Percentiles rank a stretch among this genome's conserved stretches.
These are phyloP conservation scores for Pyrgus malvae DNA, from an alignment of 2,888 invertebrate genomes.

Conservation along the genomic window DNA sequence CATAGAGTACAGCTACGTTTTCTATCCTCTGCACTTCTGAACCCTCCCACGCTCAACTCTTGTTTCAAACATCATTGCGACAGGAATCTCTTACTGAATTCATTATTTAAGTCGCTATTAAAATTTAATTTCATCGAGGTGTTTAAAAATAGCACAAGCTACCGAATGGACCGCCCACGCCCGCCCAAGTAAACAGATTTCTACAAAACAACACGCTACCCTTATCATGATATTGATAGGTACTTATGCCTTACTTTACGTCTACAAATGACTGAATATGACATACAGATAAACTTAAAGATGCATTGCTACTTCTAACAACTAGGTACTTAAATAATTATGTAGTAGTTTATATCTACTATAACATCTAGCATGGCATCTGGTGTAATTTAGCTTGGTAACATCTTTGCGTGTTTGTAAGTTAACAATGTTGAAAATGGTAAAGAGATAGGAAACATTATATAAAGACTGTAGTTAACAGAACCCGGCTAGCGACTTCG, in stretches of 20 bases:
- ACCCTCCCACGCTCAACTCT: not conserved
- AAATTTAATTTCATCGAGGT: not conserved
- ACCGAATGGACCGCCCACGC: not conserved
- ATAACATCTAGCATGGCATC: no score
- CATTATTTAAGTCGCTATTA: not conserved
- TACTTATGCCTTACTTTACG: not conserved
- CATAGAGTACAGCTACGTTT: no score
- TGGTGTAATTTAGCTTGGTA: no score
- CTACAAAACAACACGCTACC: not conserved
- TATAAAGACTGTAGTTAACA: constrained; percentile 10
- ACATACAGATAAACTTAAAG: not conserved
- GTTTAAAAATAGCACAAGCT: not conserved
- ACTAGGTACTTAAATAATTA: no score
- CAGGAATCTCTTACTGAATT: not conserved
- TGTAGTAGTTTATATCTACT: no score
- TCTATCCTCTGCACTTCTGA: not conserved
- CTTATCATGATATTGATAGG: not conserved
- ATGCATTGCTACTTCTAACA: no score
- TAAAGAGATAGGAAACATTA: no score
- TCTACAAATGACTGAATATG: not conserved
- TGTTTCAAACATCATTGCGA: not conserved
- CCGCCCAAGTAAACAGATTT: not conserved
- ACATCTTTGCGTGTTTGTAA: no score
- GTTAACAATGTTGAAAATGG: no score
- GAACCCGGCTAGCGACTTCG: constrained; percentile 19